These are phyloP conservation scores for Nycteola revayana DNA, from an alignment of 2,888 invertebrate species.

Conservation along the genomic window DNA sequence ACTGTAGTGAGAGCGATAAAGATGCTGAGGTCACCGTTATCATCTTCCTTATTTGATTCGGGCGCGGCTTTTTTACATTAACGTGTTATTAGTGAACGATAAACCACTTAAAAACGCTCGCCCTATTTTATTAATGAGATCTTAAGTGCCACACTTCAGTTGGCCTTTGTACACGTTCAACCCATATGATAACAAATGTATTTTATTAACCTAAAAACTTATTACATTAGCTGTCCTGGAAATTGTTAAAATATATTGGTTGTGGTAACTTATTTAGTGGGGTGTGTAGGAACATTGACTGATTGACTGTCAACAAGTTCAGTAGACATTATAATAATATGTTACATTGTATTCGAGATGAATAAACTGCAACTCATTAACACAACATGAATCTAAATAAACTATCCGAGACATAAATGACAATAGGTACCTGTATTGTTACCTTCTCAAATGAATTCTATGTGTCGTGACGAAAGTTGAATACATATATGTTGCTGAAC, in stretches of 20 bases:
- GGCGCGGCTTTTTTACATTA: slow-evolving; percentile 34
- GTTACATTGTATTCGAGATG: slow-evolving; percentile 2
- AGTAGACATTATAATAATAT: too few relatives aligned
- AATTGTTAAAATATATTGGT: too few relatives aligned
- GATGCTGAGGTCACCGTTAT: slow-evolving; percentile 41
- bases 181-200: too few relatives aligned
- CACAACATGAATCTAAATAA: slow-evolving; percentile 25
- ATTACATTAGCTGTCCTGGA: too few relatives aligned
- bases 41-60: slow-evolving; percentile 48
- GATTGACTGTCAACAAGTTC: slow-evolving; percentile 12
- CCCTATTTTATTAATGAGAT: slow-evolving; percentile 9
- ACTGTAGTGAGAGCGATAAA: slow-evolving; percentile 40
- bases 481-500: slow-evolving; percentile 18
- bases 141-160: slow-evolving; percentile 15
- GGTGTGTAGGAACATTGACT: slow-evolving; percentile 8
- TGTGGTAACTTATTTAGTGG: not conserved
- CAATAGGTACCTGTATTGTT: slow-evolving; percentile 28
- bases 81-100: slow-evolving; percentile 31
- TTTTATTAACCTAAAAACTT: too few relatives aligned
- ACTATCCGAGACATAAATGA: slow-evolving; percentile 11
- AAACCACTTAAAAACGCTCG: slow-evolving; percentile 19
- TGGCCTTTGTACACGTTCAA: slow-evolving; percentile 1
- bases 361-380: slow-evolving; percentile 16
- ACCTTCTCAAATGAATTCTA: slow-evolving; percentile 17
- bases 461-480: slow-evolving; percentile 20